phyloP scores from a whole-genome alignment of 2,113 vertebrate genomes.

The Ptyas mucosa region DNA sequence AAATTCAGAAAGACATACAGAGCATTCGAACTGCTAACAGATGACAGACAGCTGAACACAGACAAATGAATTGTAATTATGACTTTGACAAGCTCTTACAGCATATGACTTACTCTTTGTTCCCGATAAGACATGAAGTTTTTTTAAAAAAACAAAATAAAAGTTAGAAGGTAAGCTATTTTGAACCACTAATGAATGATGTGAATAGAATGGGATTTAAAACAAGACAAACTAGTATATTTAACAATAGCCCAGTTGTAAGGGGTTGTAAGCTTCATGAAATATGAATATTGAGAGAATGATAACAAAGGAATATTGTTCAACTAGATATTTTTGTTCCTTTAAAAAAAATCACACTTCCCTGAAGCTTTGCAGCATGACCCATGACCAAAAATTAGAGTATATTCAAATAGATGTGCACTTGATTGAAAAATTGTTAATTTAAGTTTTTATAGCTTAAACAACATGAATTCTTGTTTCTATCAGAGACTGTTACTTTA shows the following conservation, averaged over 20 bases:
- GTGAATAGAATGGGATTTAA: constrained; percentile 32
- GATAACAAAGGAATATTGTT: constrained; percentile 28
- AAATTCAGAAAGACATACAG: constrained; percentile 33
- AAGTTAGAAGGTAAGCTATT: constrained; percentile 45
- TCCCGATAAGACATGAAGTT: constrained; percentile 50
- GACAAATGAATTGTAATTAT: constrained; percentile 63
- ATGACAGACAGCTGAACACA: constrained; percentile 63
- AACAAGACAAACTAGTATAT: constrained; percentile 51
- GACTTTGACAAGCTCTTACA: constrained; percentile 59
- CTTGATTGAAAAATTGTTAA: background rate
- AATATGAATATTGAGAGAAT: constrained; percentile 42
- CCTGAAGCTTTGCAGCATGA: background rate
- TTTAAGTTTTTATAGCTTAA: background rate
- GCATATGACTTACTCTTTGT: constrained; percentile 57
- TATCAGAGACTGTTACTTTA: background rate
- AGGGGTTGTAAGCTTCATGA: constrained; percentile 43
- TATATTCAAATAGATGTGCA: background rate
- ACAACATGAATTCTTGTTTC: background rate
- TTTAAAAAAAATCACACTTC: constrained; percentile 15
- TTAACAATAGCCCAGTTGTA: constrained; percentile 48
- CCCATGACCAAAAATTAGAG: constrained; percentile 19
- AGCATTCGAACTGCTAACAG: constrained; percentile 36
- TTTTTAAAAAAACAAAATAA: constrained; percentile 1
- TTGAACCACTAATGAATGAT: constrained; percentile 59
- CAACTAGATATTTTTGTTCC: constrained; percentile 24